Evolutionary conservation across 2,797 vertebrate species (phyloP).

Genomic region (Morelia viridis): DNA sequence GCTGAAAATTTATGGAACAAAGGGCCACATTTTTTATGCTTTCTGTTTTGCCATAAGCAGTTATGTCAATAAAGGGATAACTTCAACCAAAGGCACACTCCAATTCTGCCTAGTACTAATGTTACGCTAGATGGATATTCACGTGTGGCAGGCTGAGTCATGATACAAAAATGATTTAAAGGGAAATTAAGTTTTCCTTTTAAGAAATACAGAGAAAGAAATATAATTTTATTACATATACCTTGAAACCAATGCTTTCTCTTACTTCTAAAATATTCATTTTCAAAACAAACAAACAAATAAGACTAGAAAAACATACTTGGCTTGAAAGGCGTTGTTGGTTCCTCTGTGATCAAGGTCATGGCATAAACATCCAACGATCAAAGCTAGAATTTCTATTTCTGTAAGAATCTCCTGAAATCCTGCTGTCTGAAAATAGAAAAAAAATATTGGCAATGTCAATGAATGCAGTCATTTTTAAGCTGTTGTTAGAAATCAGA

Average conservation of each 20-base stretch:
- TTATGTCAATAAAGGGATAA: conserved; percentile 24
- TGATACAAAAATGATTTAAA: conserved; percentile 58
- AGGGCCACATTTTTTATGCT: conserved; percentile 31
- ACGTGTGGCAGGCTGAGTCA: conserved; percentile 59
- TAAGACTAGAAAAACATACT: conserved; percentile 84
- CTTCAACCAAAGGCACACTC: conserved; percentile 23
- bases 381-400: conserved; percentile 94
- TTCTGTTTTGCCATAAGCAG: conserved; percentile 13
- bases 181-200: conserved; percentile 4
- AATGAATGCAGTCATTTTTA: not conserved
- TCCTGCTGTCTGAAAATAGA: conserved; percentile 86
- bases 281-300: conserved; percentile 70
- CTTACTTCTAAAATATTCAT: conserved; percentile 67
- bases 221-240: conserved; percentile 64
- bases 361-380: conserved; percentile 97
- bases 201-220: conserved; percentile 6
- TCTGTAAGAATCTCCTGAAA: conserved; percentile 97
- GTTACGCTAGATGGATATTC: conserved; percentile 56
- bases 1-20: conserved; percentile 13
- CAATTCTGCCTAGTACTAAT: conserved; percentile 32
- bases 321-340: conserved; percentile 99
- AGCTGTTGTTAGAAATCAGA: not conserved
- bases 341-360: conserved; percentile 99
- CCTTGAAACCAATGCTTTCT: conserved; percentile 74
- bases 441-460: conserved; percentile 33